Evolutionary conservation across 1,140 invertebrate genomes (phyloP).

Genomic region (Drosophila kikkawai): DNA sequence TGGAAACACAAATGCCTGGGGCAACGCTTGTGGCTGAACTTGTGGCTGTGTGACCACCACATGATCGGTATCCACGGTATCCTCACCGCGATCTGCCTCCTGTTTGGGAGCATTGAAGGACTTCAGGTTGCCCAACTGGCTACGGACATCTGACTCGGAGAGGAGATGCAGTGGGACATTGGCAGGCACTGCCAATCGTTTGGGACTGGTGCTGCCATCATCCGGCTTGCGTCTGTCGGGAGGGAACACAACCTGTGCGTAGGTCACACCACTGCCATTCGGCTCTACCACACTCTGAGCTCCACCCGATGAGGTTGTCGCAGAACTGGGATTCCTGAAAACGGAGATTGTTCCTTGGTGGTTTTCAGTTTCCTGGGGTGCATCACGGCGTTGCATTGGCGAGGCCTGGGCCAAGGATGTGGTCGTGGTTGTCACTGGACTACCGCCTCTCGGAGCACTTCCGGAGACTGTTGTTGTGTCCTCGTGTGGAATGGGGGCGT

Average conservation of each 20-base stretch:
- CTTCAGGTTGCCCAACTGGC: conserved; percentile 69
- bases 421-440: conserved; percentile 63
- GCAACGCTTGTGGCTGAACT: conserved; percentile 7
- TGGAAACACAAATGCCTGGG: conserved; percentile 20
- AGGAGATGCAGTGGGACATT: conserved; percentile 80
- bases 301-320: conserved; percentile 69
- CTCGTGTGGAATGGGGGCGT: conserved; percentile 73
- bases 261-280: conserved; percentile 71
- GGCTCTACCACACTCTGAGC: conserved; percentile 65
- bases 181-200: conserved; percentile 73
- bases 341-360: conserved; percentile 27
- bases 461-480: conserved; percentile 42
- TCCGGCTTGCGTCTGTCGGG: conserved; percentile 73
- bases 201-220: conserved; percentile 74
- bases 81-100: conserved; percentile 9
- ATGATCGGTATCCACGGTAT: conserved; percentile 25
- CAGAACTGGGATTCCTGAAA: conserved; percentile 75
- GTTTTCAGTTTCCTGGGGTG: neutral
- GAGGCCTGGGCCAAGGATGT: conserved; percentile 51
- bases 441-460: conserved; percentile 47
- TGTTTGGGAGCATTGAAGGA: conserved; percentile 61
- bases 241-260: conserved; percentile 80
- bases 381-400: conserved; percentile 66
- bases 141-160: conserved; percentile 73
- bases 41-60: conserved; percentile 28